Evolutionary conservation across 2,113 vertebrate genomes (phyloP), one percentile per base, ranked within the genome.

Genomic region (Gavialis gangeticus): DNA sequence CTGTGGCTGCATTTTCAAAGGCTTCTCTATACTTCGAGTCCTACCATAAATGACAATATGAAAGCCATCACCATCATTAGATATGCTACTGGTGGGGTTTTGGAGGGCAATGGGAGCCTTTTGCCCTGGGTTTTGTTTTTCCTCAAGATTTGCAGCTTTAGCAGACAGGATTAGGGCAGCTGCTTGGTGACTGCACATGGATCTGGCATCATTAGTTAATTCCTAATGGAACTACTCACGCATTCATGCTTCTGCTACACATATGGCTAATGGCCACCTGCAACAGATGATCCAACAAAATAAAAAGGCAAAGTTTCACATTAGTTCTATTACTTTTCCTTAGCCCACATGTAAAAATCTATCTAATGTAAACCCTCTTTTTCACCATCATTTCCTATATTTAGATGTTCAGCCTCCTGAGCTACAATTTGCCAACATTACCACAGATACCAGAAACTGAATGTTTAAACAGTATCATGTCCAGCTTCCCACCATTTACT

Each of bases 301-400:
- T 83, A 89, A 96, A 88, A 82, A 86, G 63, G 90, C 37, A 67
- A 81, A 67, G 57, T 58, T 79, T 90, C 89, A 63, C 30, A 69
- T 91, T 25, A 89, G 69, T 69, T 46, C 7, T 46, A 46, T 46
- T 46, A 46, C 46, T 46, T 18, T 28, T 67, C 64, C 64, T 67
- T n/a, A 91, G 73, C 75, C 66, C 63, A 83, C 94, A 92, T 82
- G 91, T 83, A 96, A 92, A 66, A 92, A 93, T 16, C 28, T 66
- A 16, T 66, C 64, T 24, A 62, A 9, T 46, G 46, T 46, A 46
- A 46, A 62, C 60, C 17, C 27, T 67, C 17, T 4, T 67, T 67
- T 67, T 30, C 34, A 19, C 9, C 30, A 69, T 34, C 21, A 62
- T 77, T 30, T 12, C 19, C 75, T 59, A 21, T 19, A 78, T n/a